Evolutionary conservation across 2,888 invertebrate genomes (phyloP), one percentile per base, ranked within the genome.

Genomic region (Marronus borbonicus): DNA sequence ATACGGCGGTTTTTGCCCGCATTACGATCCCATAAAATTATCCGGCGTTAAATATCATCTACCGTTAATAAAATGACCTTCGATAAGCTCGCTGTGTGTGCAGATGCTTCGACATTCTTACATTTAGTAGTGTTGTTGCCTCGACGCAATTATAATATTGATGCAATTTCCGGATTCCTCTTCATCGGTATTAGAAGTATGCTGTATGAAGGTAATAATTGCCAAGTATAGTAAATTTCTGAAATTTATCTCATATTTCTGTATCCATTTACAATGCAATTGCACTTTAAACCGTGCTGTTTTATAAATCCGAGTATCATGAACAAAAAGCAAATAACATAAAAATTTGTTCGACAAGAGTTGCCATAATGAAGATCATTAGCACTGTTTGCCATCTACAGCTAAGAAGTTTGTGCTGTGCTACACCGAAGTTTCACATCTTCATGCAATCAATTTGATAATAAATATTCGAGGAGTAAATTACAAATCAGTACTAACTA

Each of bases 161-260:
- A 55, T 55, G 55, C 20, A 55, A 55, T n/a, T 55, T 55, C 55
- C 55, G 55, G 55, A 55, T 55, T n/a, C n/a, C 55, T 55, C n/a
- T 55, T 55, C 55, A 20, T 8, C 55, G 55, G 55, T 55, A 55
- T 55, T 55, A 55, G n/a, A 55, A 55, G 14, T 17, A 17, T 55
- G n/a, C 8, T 55, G 7, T 55, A 8, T n/a, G n/a, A 55, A n/a
- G 52, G 55, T 1, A 55, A 55, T 55, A 55, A n/a, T 20, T 55
- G 14, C 14, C n/a, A 14, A n/a, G 55, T 55, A 20, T 17, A 17
- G 55, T 55, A n/a, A 7, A 20, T 20, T 55, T 55, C 8, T 55
- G 55, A 17, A 20, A 17, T 55, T 17, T 3, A 55, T 55, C 20
- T 17, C 14, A 17, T 17, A 14, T 17, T 20, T 4, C 14, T 3